These are phyloP conservation scores for Micronycteris hirsuta DNA, from an alignment of 2,113 vertebrate species.

Conservation along the genomic window DNA sequence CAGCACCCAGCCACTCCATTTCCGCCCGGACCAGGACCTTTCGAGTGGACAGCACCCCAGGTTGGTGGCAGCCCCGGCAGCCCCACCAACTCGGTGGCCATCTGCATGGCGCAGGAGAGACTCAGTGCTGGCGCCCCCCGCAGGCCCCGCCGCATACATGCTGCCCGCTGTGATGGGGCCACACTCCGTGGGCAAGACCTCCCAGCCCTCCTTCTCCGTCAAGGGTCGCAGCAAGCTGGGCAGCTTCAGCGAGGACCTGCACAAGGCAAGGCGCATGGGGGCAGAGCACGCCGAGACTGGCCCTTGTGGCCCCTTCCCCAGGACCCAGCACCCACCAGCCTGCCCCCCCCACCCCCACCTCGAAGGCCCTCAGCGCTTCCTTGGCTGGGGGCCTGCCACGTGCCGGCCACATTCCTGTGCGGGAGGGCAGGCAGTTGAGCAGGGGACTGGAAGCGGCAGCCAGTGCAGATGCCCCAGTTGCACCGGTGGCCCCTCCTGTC, in stretches of 20 bases:
- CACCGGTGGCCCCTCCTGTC: neutral
- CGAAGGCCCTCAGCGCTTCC: neutral
- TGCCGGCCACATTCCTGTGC: neutral
- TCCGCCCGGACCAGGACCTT: slow-evolving; percentile 64
- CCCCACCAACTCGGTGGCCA: accelerated
- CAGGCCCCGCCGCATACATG: slow-evolving; percentile 75
- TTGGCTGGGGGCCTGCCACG: neutral
- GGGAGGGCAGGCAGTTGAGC: neutral
- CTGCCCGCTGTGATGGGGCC: slow-evolving; percentile 74
- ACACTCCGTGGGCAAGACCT: slow-evolving; percentile 56
- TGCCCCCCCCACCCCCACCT: neutral
- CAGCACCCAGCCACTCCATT: slow-evolving; percentile 65
- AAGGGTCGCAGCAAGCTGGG: slow-evolving; percentile 73
- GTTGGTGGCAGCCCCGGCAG: neutral
- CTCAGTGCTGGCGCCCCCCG: neutral
- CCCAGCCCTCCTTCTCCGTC: slow-evolving; percentile 77
- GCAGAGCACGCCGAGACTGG: neutral
- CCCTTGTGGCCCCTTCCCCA: neutral
- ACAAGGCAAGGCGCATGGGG: slow-evolving; percentile 68
- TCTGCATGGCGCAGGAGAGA: neutral
- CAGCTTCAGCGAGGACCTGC: slow-evolving; percentile 73
- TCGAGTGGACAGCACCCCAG: slow-evolving; percentile 73
- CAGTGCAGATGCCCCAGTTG: neutral
- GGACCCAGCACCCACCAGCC: neutral
- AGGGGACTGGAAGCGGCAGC: neutral